phyloP scores from a whole-genome alignment of 2,797 vertebrate genomes.

The Salmo trutta region DNA sequence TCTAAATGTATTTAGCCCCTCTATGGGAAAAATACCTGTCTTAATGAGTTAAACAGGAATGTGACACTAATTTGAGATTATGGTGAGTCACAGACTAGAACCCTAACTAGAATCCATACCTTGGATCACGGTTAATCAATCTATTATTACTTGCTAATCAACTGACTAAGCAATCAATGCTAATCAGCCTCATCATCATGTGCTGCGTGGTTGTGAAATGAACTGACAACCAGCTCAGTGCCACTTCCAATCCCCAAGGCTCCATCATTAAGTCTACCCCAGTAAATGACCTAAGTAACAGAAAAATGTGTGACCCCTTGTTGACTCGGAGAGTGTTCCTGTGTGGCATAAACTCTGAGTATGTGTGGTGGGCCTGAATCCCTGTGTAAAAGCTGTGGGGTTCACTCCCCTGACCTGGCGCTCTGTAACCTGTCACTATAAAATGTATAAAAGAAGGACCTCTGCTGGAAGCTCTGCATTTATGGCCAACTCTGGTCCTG shows the following conservation, averaged over 20 bases:
- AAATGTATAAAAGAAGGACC: constrained; percentile 5
- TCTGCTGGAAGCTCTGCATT: constrained; percentile 48
- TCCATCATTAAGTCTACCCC: neutral
- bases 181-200: neutral
- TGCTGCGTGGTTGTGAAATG: neutral
- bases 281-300: neutral
- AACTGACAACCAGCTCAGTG: neutral
- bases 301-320: neutral
- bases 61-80: neutral
- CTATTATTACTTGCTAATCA: neutral
- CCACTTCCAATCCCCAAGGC: neutral
- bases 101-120: neutral
- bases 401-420: constrained; percentile 21
- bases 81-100: neutral
- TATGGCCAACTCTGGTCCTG: neutral
- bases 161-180: neutral
- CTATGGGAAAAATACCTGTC: too few relatives aligned
- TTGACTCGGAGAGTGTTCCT: neutral
- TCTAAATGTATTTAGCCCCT: too few relatives aligned
- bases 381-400: neutral
- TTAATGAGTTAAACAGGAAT: too few relatives aligned
- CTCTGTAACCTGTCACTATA: constrained; percentile 7
- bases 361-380: constrained; percentile 1
- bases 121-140: neutral
- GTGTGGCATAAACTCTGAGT: neutral